phyloP scores from a whole-genome alignment of 2,888 invertebrate species.

The Hemistola chrysoprasaria region DNA sequence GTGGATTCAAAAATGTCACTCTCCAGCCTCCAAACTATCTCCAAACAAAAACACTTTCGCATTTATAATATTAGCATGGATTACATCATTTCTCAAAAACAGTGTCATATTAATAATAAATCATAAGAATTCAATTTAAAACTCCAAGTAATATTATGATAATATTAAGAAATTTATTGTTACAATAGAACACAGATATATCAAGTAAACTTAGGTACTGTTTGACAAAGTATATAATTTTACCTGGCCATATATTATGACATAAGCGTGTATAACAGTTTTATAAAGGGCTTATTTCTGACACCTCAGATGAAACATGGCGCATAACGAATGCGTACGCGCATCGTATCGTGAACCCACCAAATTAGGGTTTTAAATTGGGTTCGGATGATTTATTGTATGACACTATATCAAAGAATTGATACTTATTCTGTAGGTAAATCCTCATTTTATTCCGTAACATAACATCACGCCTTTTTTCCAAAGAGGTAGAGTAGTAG shows the following conservation, averaged over 20 bases:
- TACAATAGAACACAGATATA: too few relatives aligned
- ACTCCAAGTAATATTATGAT: too few relatives aligned
- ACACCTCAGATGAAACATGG: constrained; percentile 76
- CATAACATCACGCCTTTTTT: too few relatives aligned
- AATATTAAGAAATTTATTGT: too few relatives aligned
- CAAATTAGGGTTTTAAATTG: constrained; percentile 56
- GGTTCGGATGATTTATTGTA: constrained; percentile 47
- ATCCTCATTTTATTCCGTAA: background rate
- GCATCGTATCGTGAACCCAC: constrained; percentile 48
- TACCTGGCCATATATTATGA: constrained; percentile 12
- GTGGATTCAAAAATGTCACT: too few relatives aligned
- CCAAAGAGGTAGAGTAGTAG: too few relatives aligned
- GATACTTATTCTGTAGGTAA: background rate
- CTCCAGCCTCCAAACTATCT: too few relatives aligned
- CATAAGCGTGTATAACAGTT: constrained; percentile 64
- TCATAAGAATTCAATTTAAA: too few relatives aligned
- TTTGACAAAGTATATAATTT: background rate
- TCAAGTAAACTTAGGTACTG: constrained; percentile 7
- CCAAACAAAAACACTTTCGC: too few relatives aligned
- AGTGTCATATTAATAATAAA: too few relatives aligned
- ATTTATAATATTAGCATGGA: too few relatives aligned
- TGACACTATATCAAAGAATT: constrained; percentile 16
- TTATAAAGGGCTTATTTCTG: constrained; percentile 74
- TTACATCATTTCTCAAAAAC: too few relatives aligned
- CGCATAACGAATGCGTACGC: constrained; percentile 60